Conservation (phyloP, 2,113 vertebrate genomes). For the Perccottus glenii region DNA sequence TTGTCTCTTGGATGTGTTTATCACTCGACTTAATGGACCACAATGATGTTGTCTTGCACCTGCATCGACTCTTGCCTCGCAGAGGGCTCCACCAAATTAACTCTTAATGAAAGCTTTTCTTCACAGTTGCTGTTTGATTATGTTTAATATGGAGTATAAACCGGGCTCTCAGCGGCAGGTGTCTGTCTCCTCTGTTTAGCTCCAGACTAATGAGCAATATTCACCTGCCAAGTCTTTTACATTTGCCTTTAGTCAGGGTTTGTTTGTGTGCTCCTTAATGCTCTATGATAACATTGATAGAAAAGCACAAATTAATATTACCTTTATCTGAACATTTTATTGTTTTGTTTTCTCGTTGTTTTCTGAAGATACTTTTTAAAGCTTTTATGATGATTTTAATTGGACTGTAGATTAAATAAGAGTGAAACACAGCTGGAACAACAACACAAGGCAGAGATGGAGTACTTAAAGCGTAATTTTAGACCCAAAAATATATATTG, state of each 20-base stretch:
- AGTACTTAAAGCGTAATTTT: too few relatives aligned
- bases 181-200: slow-evolving; percentile 22
- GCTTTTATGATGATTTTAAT: too few relatives aligned
- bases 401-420: too few relatives aligned
- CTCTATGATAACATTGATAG: slow-evolving; percentile 3
- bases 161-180: slow-evolving; percentile 9
- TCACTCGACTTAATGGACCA: too few relatives aligned
- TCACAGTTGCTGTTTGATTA: slow-evolving; percentile 17
- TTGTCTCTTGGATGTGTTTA: too few relatives aligned
- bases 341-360: too few relatives aligned
- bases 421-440: too few relatives aligned
- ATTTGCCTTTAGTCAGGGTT: slow-evolving; percentile 2
- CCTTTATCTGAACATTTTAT: not conserved
- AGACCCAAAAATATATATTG: too few relatives aligned
- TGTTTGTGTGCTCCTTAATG: not conserved
- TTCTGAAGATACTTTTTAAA: too few relatives aligned
- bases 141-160: slow-evolving; percentile 3
- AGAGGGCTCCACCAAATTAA: slow-evolving; percentile 1
- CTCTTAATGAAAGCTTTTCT: slow-evolving; percentile 14
- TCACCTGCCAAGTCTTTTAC: slow-evolving; percentile 12
- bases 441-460: too few relatives aligned
- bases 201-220: slow-evolving; percentile 15
- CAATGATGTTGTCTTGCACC: too few relatives aligned
- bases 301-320: slow-evolving; percentile 9
- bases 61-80: slow-evolving; percentile 5